Conservation (phyloP, 1,140 invertebrate species). For the Zaprionus inermis region DNA sequence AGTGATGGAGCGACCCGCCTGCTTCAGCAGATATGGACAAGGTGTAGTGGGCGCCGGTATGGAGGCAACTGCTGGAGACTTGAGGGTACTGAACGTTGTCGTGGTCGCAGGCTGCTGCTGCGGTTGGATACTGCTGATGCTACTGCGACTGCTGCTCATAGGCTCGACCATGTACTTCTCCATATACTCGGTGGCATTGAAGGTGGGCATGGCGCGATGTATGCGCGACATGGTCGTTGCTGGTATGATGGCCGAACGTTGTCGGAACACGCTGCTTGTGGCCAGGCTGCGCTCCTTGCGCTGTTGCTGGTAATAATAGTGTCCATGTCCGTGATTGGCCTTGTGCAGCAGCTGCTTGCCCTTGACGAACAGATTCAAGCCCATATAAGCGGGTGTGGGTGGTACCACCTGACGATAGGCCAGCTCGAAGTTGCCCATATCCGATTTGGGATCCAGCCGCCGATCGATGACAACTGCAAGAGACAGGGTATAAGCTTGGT, state of each 20-base stretch:
- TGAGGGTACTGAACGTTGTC: slow-evolving; percentile 25
- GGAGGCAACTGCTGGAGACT: slow-evolving; percentile 24
- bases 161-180: slow-evolving; percentile 78
- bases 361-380: slow-evolving; percentile 84
- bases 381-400: slow-evolving; percentile 92
- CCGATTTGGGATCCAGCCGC: slow-evolving; percentile 89
- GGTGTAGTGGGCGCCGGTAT: slow-evolving; percentile 8
- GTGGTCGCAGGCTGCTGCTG: slow-evolving; percentile 12
- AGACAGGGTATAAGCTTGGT: not conserved
- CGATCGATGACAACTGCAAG: slow-evolving; percentile 94
- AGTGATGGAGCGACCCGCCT: slow-evolving; percentile 70
- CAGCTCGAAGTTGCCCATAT: slow-evolving; percentile 94
- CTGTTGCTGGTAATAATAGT: slow-evolving; percentile 66
- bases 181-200: slow-evolving; percentile 81
- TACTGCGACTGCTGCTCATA: slow-evolving; percentile 70
- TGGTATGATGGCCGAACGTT: slow-evolving; percentile 65
- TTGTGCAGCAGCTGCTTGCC: slow-evolving; percentile 80
- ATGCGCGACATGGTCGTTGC: slow-evolving; percentile 62
- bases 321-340: slow-evolving; percentile 53
- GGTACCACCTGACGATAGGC: slow-evolving; percentile 90
- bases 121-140: slow-evolving; percentile 48
- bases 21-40: slow-evolving; percentile 65
- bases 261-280: slow-evolving; percentile 69
- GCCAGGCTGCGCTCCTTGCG: slow-evolving; percentile 67
- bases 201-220: slow-evolving; percentile 78